Base-by-base conservation (phyloP, 1,140 invertebrate species). In the Hermetia illucens region DNA sequence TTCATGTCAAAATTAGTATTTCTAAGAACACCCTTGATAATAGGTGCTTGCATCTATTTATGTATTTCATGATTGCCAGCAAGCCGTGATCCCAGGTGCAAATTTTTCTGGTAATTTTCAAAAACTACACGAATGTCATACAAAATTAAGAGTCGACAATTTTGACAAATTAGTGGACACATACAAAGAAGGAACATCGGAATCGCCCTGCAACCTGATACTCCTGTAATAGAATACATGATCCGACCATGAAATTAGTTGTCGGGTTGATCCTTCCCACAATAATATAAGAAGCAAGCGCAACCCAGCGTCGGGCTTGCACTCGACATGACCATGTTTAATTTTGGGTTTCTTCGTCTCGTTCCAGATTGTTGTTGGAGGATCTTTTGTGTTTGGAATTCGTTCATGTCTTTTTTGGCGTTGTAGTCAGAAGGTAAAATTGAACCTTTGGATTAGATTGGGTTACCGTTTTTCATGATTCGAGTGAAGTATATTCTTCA, bases 81-180 rank as follows among this genome's bases (percentile, higher is more conserved):
- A 13, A 9, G 13, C 13, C 13, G 8, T 27, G 24, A 27, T 8
- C 13, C 8, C 24, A 27, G 8, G 24, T 27, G 13, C 24, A 27
- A 27, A 27, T 27, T 27, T 27, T 27, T 27, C 13, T 27, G 24
- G 24, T 9, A 27, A 13, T 27, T 27, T 27, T 27, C 24, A 27
- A 27, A 27, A 13, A 9, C 24, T 13, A 9, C 8, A 9, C 13
- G 8, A 13, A 27, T 13, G 24, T 27, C 24, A 27, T 27, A 9
- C 13, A 27, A 13, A 27, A 27, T 27, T 27, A 27, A 13, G 13
- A 27, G 24, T 27, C 24, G 13, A 13, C 8, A 27, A 27, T 27
- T 27, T 27, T 27, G 24, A 27, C 24, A 27, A 27, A 27, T 27
- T 27, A 27, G 24, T 13, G 24, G 24, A 27, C 24, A n/a, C n/a